Base-by-base conservation (phyloP, 2,797 vertebrate species). In the Fringilla coelebs region DNA sequence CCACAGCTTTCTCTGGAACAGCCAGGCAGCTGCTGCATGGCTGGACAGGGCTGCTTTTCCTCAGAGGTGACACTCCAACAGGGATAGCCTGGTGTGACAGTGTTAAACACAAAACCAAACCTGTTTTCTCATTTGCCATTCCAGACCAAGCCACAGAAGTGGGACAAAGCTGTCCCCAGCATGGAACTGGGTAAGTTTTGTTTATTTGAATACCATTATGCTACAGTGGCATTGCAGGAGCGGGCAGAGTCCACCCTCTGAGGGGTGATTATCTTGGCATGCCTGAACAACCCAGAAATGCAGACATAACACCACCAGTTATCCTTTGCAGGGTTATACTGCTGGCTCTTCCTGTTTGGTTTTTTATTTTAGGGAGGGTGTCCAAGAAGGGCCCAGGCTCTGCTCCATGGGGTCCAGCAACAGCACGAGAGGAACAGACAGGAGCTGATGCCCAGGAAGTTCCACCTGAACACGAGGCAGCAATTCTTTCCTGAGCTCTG, bases 41-140 rank as follows among this genome's bases (percentile, higher is more conserved):
- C 51, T 52, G 66, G 46, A 17, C 48, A 78, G 57, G 14, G 36
- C 3, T 58, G 46, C 46, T 49, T 65, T 22, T 62, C 36, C 80
- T 86, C 68, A 49, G 68, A 57, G 31, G 14, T 34, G 41, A 14
- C n/a, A 22, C n/a, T 58, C 28, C 18, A 36, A 22, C 12, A 16
- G 32, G 34, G 24, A 11, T 3, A 41, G n/a, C 0, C 0, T 13
- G 26, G 26, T 32, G 18, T 31, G 22, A n/a, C 3, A 46, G 28
- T 13, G 19, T 10, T 18, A 70, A 74, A 68, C 19, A 38, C 14
- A 49, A 61, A 68, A 58, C 13, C 38, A 29, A 10, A 12, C 12
- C 54, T 34, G 14, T 28, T 60, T 65, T 68, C 38, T 26, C 12
- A 26, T 72, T 66, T 45, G 3, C 40, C 55, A 31, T 63, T 75